Evolutionary conservation across 2,888 invertebrate species (phyloP), one percentile per base, ranked within the genome.

Genomic region (Endotricha flammealis): DNA sequence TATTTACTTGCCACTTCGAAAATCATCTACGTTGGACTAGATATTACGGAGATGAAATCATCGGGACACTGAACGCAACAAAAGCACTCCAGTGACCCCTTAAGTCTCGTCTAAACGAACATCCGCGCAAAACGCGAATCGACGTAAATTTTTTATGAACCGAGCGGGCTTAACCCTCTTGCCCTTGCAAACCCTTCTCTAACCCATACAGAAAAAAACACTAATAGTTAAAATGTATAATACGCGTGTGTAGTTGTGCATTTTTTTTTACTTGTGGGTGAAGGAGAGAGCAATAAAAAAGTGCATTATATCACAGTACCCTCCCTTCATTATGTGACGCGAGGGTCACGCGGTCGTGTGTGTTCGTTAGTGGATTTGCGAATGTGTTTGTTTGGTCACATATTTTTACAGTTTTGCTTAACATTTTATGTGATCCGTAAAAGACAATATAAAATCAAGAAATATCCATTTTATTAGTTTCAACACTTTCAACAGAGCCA

Each of bases 211-310:
- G 61, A 73, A 80, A 78, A 62, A 75, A 76, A 72, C 65, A 64
- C 73, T 82, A 79, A 83, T 83, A 82, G 85, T 83, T 77, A 76
- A 82, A 83, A 85, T 75, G 78, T 79, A 72, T 75, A 74, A 70
- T 74, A 68, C 70, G 70, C 69, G 70, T 66, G 73, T 70, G 72
- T 69, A 69, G 76, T 61, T n/a, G 53, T 54, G 66, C 62, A 53
- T 75, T 77, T 80, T 77, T 80, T 80, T 81, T 82, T 78, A 64
- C 72, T 75, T 79, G 79, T 81, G 83, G 79, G 81, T 82, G 78
- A 74, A 79, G 78, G 73, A 85, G 80, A 66, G 65, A 70, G 83
- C 79, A 82, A 83, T 83, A 86, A 86, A 86, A 86, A 86, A 85
- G 73, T 81, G 83, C 86, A 85, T 83, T 86, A 85, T 85, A 86